Conservation (phyloP, 1,140 invertebrate species). For the Caerostris darwini region DNA sequence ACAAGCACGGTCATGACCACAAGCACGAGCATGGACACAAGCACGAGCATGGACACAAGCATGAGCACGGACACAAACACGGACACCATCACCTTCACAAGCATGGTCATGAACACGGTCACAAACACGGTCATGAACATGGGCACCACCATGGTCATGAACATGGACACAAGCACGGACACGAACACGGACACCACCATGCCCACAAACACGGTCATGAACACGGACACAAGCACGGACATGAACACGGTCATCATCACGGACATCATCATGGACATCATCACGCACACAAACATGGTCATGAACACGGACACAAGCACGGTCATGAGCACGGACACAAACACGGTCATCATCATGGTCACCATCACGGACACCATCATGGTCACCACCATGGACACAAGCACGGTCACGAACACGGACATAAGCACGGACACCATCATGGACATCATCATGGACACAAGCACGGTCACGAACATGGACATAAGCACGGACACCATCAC, state of each 20-base stretch:
- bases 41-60: constrained; percentile 62
- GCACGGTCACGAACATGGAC: constrained; percentile 55
- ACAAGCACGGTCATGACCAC: constrained; percentile 60
- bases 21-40: constrained; percentile 68
- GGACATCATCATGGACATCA: constrained; percentile 51
- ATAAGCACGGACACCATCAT: constrained; percentile 58
- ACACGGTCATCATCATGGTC: constrained; percentile 53
- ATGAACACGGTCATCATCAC: constrained; percentile 60
- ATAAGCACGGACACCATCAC: constrained; percentile 51
- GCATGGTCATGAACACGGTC: constrained; percentile 68
- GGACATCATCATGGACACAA: constrained; percentile 60
- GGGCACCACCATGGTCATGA: constrained; percentile 53
- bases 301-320: constrained; percentile 52
- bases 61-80: constrained; percentile 61
- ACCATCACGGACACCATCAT: constrained; percentile 50
- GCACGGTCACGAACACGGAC: constrained; percentile 57
- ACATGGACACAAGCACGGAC: constrained; percentile 59
- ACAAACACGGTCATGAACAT: constrained; percentile 59
- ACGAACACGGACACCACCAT: constrained; percentile 56
- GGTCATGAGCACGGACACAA: constrained; percentile 56
- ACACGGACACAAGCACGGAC: constrained; percentile 56
- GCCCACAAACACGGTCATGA: constrained; percentile 52
- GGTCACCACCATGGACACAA: constrained; percentile 58
- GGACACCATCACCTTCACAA: constrained; percentile 53
- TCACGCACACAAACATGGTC: constrained; percentile 54